Evolutionary conservation across 2,888 invertebrate species (phyloP).

Genomic region (Heliconius ethilla): DNA sequence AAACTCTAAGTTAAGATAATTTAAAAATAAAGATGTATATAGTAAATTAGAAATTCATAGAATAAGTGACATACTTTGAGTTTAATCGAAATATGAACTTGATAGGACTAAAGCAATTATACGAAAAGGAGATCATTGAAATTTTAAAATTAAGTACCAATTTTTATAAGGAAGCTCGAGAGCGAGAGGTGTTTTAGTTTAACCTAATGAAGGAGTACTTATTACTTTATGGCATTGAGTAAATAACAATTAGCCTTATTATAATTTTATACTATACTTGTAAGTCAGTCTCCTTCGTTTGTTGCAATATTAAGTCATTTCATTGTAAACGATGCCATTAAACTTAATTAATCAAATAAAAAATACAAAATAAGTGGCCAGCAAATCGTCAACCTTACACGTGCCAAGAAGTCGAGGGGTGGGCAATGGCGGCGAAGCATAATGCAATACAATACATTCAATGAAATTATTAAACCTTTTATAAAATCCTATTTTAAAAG

Average conservation of each 20-base stretch:
- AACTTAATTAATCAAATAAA: background rate
- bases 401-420: no score
- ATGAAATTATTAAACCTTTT: no score
- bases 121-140: conserved; percentile 14
- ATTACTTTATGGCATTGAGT: conserved; percentile 13
- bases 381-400: no score
- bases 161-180: background rate
- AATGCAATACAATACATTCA: no score
- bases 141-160: conserved; percentile 6
- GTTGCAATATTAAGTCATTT: background rate
- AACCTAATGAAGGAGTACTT: background rate
- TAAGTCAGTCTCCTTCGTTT: conserved; percentile 12
- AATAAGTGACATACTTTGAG: background rate
- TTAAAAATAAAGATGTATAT: no score
- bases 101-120: background rate
- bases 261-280: background rate
- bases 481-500: no score
- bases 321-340: background rate
- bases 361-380: no score
- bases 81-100: background rate
- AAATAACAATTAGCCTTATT: conserved; percentile 13
- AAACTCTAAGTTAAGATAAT: no score
- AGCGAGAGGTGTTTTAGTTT: background rate
- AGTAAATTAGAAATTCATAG: background rate
- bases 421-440: no score